Conservation (phyloP, 2,888 invertebrate species). For the Dryobota labecula region DNA sequence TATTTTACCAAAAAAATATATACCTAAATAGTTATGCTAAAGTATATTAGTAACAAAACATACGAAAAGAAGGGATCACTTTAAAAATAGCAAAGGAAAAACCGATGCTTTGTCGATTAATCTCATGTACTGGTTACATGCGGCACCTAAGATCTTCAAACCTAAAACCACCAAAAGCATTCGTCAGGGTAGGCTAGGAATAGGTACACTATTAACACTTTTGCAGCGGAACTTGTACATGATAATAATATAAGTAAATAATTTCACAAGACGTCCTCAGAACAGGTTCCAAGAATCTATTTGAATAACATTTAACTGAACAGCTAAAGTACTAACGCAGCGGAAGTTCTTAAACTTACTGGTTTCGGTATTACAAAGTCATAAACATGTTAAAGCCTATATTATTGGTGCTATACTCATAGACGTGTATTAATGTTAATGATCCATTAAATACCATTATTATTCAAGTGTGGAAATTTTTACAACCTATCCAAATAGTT, state of each 20-base stretch:
- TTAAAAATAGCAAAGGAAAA: background rate
- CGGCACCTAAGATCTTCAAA: background rate
- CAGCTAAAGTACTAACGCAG: conserved; percentile 22
- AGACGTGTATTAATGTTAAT: background rate
- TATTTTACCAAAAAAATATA: too few relatives aligned
- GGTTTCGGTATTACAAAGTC: background rate
- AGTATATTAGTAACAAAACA: too few relatives aligned
- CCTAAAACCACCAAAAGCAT: background rate
- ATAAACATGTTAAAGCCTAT: background rate
- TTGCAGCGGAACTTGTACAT: background rate
- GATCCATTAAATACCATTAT: background rate
- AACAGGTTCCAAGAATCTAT: conserved; percentile 30
- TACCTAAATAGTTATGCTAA: too few relatives aligned
- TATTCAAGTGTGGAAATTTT: background rate
- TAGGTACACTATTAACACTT: background rate
- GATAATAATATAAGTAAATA: background rate
- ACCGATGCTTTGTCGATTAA: background rate
- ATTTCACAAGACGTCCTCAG: conserved; percentile 30
- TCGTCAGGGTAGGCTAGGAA: background rate
- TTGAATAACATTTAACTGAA: conserved; percentile 23
- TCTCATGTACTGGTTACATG: background rate
- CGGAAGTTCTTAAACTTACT: conserved; percentile 39
- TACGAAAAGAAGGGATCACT: too few relatives aligned
- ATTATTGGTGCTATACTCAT: background rate
- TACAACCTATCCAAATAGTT: background rate